Percentiles rank a stretch among this genome's conserved stretches.
These are phyloP conservation scores for Ceratina japonica DNA, from an alignment of 1,140 invertebrate genomes.

Conservation along the genomic window DNA sequence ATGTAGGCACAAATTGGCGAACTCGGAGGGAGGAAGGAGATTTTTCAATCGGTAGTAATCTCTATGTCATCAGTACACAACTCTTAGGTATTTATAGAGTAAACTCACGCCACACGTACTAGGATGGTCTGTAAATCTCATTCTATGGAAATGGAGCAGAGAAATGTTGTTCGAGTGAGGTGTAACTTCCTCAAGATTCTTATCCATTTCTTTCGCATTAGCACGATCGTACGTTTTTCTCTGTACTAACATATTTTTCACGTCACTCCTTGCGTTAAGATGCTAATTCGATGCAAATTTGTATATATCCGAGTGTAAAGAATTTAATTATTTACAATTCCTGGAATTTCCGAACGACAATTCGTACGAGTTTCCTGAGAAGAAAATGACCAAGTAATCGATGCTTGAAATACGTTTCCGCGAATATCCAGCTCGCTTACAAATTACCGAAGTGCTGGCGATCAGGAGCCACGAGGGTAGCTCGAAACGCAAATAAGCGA, in stretches of 20 bases:
- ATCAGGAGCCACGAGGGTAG: neutral
- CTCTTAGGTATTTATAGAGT: neutral
- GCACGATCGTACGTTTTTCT: neutral
- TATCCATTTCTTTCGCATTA: neutral
- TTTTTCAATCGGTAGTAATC: constrained; percentile 4
- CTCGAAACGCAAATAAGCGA: constrained; percentile 14
- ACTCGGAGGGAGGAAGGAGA: neutral
- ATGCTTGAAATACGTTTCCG: neutral
- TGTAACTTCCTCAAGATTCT: neutral
- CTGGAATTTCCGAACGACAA: no score
- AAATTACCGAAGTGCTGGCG: constrained; percentile 14
- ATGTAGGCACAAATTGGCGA: neutral
- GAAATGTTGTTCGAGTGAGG: neutral
- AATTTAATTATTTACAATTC: neutral
- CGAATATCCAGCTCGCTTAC: neutral
- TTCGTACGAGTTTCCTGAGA: neutral
- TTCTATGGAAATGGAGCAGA: neutral
- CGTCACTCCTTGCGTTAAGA: neutral
- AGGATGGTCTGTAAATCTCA: neutral
- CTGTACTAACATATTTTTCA: neutral
- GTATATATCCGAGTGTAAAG: neutral
- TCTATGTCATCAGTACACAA: neutral
- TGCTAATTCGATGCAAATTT: neutral
- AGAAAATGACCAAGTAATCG: neutral
- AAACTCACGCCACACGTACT: neutral